Base-by-base conservation (phyloP, 2,113 vertebrate genomes). In the Todiramphus saurophagus region DNA sequence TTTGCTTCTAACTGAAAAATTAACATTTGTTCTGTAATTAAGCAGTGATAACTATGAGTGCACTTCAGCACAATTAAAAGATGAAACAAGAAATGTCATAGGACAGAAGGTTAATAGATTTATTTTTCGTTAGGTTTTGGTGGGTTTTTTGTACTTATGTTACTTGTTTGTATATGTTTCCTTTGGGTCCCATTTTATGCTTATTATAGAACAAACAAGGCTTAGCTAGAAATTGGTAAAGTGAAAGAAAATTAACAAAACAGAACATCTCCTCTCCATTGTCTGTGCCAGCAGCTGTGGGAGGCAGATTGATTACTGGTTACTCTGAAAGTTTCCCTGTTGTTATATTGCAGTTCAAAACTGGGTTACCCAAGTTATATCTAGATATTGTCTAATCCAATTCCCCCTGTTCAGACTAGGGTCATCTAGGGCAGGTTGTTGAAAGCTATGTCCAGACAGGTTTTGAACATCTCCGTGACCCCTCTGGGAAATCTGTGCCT, bases 11-110 rank as follows among this genome's bases (percentile, higher is more conserved):
- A 55, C 31, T 63, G n/a, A 74, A 95, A 93, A 94, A 84, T 93
- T 53, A 93, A 69, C 17, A 70, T 30, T 53, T 80, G 59, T 44
- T 72, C 51, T 84, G 10, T 82, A 95, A 96, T 95, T 89, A 82
- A 81, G 51, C 19, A 41, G 37, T 67, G 70, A 84, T 78, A 72
- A 66, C 16, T 88, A 44, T 56, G 62, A 93, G 51, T 75, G 28
- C n/a, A 82, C 77, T 96, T 87, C 58, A 93, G 21, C 16, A 30
- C 91, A 64, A 93, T 95, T 93, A 27, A n/a, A 75, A 37, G n/a
- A 75, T 55, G 24, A 87, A 87, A 89, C 83, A 9, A 84, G 37
- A 89, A 87, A 91, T 84, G 68, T 75, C 51, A 48, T 44, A 87
- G 16, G 24, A 76, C 5, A 43, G 30, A 85, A 79, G 16, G 37